Evolutionary conservation across 2,113 vertebrate species (phyloP).

Genomic region (Odocoileus hemionus): DNA sequence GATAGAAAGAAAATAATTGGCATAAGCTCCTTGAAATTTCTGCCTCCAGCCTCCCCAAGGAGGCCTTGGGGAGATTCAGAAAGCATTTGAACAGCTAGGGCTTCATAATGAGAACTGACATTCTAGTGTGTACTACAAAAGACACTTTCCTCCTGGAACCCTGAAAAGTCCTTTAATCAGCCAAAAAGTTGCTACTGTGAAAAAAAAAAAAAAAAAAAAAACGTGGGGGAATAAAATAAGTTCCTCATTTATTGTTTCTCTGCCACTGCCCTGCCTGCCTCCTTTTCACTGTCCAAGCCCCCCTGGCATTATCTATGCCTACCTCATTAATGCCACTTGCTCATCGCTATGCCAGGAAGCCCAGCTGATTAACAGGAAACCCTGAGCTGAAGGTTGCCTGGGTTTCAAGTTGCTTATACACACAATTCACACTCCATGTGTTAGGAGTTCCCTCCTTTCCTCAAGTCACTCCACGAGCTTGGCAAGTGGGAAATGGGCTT

Average conservation of each 20-base stretch:
- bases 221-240: not conserved
- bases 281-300: not conserved
- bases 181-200: constrained; percentile 57
- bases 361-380: constrained; percentile 62
- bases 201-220: not conserved
- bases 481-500: constrained; percentile 41
- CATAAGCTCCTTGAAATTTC: constrained; percentile 71
- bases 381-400: constrained; percentile 44
- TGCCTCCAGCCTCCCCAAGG: constrained; percentile 66
- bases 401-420: constrained; percentile 47
- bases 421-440: constrained; percentile 55
- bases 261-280: not conserved
- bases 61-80: constrained; percentile 65
- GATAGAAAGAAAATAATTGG: constrained; percentile 74
- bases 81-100: constrained; percentile 67
- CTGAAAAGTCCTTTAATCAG: constrained; percentile 67
- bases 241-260: constrained; percentile 19
- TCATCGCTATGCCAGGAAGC: constrained; percentile 47
- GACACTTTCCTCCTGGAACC: constrained; percentile 61
- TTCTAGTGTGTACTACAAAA: constrained; percentile 68
- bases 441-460: constrained; percentile 8
- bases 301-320: constrained; percentile 37
- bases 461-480: constrained; percentile 27
- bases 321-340: constrained; percentile 46
- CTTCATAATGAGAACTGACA: constrained; percentile 72